Evolutionary conservation across 2,797 vertebrate genomes (phyloP).

Genomic region (Yasuhikotakia modesta): DNA sequence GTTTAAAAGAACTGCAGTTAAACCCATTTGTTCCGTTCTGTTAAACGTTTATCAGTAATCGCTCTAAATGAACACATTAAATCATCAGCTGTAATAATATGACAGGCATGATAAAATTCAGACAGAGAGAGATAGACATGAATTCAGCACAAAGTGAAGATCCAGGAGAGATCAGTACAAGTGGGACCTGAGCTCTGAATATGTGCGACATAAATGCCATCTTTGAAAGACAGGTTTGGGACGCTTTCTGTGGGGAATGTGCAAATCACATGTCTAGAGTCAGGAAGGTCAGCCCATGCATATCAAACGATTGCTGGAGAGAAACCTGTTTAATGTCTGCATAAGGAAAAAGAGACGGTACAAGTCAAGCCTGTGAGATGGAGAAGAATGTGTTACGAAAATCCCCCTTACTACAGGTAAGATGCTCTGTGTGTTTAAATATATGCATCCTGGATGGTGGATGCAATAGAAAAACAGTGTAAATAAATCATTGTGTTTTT

Average conservation of each 20-base stretch:
- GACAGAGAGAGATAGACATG: constrained; percentile 8
- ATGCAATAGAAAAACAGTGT: constrained; percentile 37
- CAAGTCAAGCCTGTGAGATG: constrained; percentile 14
- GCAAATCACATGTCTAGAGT: constrained; percentile 52
- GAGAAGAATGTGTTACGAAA: constrained; percentile 36
- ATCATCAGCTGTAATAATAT: not conserved
- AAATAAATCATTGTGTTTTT: constrained; percentile 48
- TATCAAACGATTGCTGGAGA: constrained; percentile 44
- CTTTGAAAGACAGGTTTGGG: constrained; percentile 56
- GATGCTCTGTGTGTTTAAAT: constrained; percentile 7
- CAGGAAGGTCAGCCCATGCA: constrained; percentile 49
- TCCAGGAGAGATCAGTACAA: constrained; percentile 30
- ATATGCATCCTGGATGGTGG: constrained; percentile 53
- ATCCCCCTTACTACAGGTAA: constrained; percentile 17
- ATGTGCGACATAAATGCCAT: constrained; percentile 47
- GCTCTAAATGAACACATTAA: not conserved
- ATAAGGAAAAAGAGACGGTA: constrained; percentile 27
- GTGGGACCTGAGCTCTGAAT: constrained; percentile 22
- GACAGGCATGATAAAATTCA: not conserved
- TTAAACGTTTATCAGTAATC: not conserved
- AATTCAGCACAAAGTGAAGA: constrained; percentile 23
- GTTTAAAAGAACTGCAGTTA: not conserved
- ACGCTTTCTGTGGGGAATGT: constrained; percentile 42
- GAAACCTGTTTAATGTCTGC: constrained; percentile 40
- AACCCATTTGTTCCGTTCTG: not conserved